Percentiles rank a stretch among this genome's conserved stretches.
Evolutionary conservation across 2,797 vertebrate genomes (phyloP).

Genomic region (Peromyscus nudipes): DNA sequence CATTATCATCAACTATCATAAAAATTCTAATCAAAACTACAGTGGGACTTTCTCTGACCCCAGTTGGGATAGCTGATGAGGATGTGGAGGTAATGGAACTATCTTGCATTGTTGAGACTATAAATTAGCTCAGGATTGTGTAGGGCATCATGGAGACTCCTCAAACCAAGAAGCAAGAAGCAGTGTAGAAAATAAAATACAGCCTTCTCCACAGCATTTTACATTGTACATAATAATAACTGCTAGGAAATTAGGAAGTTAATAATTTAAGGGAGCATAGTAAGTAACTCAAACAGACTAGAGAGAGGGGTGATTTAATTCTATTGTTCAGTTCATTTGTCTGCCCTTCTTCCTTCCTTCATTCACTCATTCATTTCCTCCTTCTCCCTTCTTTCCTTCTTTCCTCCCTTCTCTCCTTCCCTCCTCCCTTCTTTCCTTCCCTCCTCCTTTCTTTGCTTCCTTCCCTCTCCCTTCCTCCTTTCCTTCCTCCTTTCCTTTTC

Average conservation of each 20-base stretch:
- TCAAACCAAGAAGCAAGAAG: neutral
- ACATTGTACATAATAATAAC: neutral
- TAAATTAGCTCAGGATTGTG: neutral
- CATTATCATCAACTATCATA: neutral
- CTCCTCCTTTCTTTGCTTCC: slow-evolving; percentile 19
- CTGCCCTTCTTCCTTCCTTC: neutral
- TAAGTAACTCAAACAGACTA: neutral
- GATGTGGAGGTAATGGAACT: neutral
- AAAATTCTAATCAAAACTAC: neutral
- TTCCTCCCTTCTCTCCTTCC: neutral
- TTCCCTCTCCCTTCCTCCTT: neutral
- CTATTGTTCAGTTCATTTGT: neutral
- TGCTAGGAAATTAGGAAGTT: neutral
- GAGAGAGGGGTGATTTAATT: neutral
- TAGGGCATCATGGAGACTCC: neutral
- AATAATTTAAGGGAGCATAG: neutral
- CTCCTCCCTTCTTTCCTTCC: neutral
- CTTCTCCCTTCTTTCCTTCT: neutral
- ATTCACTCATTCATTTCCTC: slow-evolving; percentile 46
- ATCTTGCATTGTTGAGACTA: neutral
- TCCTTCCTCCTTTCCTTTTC: neutral
- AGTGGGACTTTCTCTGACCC: neutral
- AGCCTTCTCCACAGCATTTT: neutral
- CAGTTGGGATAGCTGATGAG: neutral
- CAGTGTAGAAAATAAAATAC: neutral